Conservation (phyloP, 2,113 vertebrate species). For the Athene noctua region DNA sequence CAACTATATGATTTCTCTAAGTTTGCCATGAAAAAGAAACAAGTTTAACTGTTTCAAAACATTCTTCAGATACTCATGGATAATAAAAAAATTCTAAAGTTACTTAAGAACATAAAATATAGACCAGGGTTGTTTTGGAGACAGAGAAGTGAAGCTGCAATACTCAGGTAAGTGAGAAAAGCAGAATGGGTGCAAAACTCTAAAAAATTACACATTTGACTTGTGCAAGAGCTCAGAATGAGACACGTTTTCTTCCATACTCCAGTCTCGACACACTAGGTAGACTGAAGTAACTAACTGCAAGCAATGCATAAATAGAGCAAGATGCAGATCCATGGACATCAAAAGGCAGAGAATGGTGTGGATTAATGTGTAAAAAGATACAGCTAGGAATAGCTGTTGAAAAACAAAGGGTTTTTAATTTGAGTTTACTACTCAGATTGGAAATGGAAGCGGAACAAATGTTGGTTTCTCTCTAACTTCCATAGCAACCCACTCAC, state of each 20-base stretch:
- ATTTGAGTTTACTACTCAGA: neutral
- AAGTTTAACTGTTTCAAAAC: neutral
- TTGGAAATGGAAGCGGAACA: conserved; percentile 15
- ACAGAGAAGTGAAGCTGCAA: neutral
- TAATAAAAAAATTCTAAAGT: neutral
- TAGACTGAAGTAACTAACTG: neutral
- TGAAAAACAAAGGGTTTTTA: neutral
- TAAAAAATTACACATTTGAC: neutral
- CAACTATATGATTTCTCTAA: neutral
- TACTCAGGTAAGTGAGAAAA: neutral
- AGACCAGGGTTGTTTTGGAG: neutral
- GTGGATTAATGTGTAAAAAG: neutral
- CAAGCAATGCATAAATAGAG: neutral
- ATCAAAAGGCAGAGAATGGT: neutral
- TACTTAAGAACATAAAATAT: neutral
- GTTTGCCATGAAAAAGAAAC: neutral
- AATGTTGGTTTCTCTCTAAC: conserved; percentile 29
- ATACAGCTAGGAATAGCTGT: neutral
- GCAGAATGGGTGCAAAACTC: neutral
- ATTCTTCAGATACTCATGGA: neutral
- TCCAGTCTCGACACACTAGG: neutral
- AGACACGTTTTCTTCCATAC: neutral
- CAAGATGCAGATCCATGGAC: neutral
- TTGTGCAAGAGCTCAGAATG: neutral
- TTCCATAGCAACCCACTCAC: conserved; percentile 49